phyloP scores from a whole-genome alignment of 2,797 vertebrate species.

The Pseudopleuronectes americanus region DNA sequence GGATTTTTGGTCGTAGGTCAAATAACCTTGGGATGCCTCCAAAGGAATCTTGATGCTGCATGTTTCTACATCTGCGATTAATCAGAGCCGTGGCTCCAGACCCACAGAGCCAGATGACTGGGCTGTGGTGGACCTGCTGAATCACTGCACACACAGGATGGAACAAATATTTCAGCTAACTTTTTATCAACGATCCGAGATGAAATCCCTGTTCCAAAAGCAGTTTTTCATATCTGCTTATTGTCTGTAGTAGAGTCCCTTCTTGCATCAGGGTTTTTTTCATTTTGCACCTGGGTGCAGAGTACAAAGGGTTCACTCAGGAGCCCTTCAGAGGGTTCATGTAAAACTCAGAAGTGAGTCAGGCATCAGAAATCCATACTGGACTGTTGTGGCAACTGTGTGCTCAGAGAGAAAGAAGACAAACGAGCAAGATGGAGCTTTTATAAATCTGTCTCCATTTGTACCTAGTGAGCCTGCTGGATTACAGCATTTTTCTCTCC shows the following conservation, averaged over 20 bases:
- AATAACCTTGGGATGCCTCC: slow-evolving; percentile 28
- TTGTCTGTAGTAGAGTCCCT: neutral
- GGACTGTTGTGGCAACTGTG: slow-evolving; percentile 15
- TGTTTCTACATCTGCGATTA: slow-evolving; percentile 70
- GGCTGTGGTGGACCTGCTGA: slow-evolving; percentile 73
- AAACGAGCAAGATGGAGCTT: slow-evolving; percentile 30
- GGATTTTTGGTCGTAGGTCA: slow-evolving; percentile 47
- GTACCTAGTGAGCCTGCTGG: slow-evolving; percentile 85
- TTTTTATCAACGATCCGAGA: slow-evolving; percentile 34
- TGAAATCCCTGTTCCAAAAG: slow-evolving; percentile 22
- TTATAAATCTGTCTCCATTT: slow-evolving; percentile 72
- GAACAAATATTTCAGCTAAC: slow-evolving; percentile 49
- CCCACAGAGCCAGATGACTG: slow-evolving; percentile 72
- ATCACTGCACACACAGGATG: slow-evolving; percentile 63
- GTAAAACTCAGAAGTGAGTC: slow-evolving; percentile 1
- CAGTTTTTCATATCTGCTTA: slow-evolving; percentile 28
- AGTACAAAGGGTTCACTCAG: slow-evolving; percentile 10
- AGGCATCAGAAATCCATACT: slow-evolving; percentile 26
- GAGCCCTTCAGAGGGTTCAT: slow-evolving; percentile 18
- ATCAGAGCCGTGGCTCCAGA: slow-evolving; percentile 63
- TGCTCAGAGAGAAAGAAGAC: slow-evolving; percentile 22
- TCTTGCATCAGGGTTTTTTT: neutral
- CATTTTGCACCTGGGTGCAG: neutral
- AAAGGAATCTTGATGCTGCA: slow-evolving; percentile 54
- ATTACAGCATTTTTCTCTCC: slow-evolving; percentile 64